A percentile compares a stretch with the other conserved stretches of the same genome.
Conservation (phyloP, 1,140 invertebrate genomes). For the Micrasema minimum region DNA sequence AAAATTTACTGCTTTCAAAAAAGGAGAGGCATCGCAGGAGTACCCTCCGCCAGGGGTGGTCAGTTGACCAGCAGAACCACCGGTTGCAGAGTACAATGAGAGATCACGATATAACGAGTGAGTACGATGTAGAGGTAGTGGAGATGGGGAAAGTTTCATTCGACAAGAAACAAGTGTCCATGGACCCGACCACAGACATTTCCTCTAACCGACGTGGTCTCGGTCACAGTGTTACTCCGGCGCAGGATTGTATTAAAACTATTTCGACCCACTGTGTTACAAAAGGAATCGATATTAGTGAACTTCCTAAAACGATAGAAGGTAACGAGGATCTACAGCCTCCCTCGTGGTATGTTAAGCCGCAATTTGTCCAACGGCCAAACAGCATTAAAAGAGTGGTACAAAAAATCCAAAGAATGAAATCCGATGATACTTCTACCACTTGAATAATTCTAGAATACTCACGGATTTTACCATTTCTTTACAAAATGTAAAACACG, state of each 20-base stretch:
- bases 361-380: constrained; percentile 59
- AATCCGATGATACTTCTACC: constrained; percentile 38
- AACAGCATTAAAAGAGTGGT: constrained; percentile 53
- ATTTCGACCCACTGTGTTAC: constrained; percentile 56
- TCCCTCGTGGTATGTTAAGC: constrained; percentile 64
- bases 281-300: constrained; percentile 50
- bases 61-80: constrained; percentile 56
- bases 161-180: constrained; percentile 46
- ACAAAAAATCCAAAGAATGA: constrained; percentile 45
- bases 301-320: constrained; percentile 55
- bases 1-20: constrained; percentile 61
- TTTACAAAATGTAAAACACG: too few relatives aligned
- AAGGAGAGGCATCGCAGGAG: constrained; percentile 59
- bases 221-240: constrained; percentile 57
- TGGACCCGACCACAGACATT: not conserved
- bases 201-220: constrained; percentile 41
- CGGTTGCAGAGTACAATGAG: constrained; percentile 1
- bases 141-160: constrained; percentile 66
- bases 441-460: constrained; percentile 21
- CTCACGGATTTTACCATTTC: too few relatives aligned
- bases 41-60: constrained; percentile 59
- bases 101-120: constrained; percentile 57
- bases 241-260: constrained; percentile 57
- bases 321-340: constrained; percentile 62
- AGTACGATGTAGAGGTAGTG: constrained; percentile 63